Evolutionary conservation across 2,888 invertebrate species (phyloP), one percentile per base, ranked within the genome.

Genomic region (Phasia obesa): DNA sequence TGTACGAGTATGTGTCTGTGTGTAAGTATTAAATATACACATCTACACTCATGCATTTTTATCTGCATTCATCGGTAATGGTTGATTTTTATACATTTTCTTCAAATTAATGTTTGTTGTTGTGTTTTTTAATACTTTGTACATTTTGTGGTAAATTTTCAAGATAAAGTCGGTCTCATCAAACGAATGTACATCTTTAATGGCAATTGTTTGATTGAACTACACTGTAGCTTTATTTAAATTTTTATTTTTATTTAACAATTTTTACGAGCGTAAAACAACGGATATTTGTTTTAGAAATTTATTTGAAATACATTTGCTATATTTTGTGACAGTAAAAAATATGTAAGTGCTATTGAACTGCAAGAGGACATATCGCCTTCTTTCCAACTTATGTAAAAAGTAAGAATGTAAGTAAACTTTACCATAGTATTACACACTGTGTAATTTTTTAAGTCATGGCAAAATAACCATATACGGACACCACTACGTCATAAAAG

Each of bases 291-390:
- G 47, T 9, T 11, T 17, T 38, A 38, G 19, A 60, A 25, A 53
- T 51, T 73, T n/a, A 19, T n/a, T n/a, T n/a, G 13, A 38, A 38
- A 38, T 13, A 17, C 42, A 64, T 17, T 53, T 38, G 27, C 9
- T 65, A 47, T 11, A 64, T 74, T 57, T 47, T 44, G 19, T 57
- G 5, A 21, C 27, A 6, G 19, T 23, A 65, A 64, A 62, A 53
- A 44, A 13, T 19, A 38, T 49, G 31, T 42, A 38, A 57, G 57
- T 49, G 51, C 71, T 78, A 71, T 78, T 78, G 57, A 71, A 65
- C 42, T 71, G 78, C 15, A 71, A 70, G 65, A 57, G 64, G 15
- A n/a, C n/a, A n/a, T n/a, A n/a, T n/a, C n/a, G n/a, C n/a, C n/a
- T n/a, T n/a, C n/a, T n/a, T n/a, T n/a, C n/a, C n/a, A n/a, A n/a